Evolutionary conservation across 2,113 vertebrate species (phyloP), one percentile per base, ranked within the genome.

Genomic region (Sinocyclocheilus grahami): DNA sequence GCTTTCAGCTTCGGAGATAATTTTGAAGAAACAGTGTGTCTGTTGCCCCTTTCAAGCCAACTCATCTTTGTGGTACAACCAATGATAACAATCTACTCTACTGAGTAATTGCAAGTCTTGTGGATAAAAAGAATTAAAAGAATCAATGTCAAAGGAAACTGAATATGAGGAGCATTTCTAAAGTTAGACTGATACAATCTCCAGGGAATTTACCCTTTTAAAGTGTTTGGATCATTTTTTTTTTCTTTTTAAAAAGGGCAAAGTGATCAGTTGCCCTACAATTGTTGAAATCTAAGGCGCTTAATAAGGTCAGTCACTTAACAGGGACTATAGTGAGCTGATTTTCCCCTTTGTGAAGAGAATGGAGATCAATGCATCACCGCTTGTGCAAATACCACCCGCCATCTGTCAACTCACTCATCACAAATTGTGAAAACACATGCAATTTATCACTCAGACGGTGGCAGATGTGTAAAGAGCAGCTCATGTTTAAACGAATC

Each of bases 301-400:
- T 87, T 89, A 87, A 81, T 86, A 89, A 89, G 86, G 88, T 86
- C 88, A 89, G 71, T 81, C 60, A 82, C 82, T 86, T 89, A 86
- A 87, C 84, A 58, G 78, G 65, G 48, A 83, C 22, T 63, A 60
- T n/a, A 60, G 58, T n/a, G 80, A 46, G 51, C 69, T 75, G 16
- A 75, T 75, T 55, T 42, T 63, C 9, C 51, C 42, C 55, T 80
- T 83, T 65, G n/a, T 51, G 18, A 53, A 67, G 82, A 76, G n/a
- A 86, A 39, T 13, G 16, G n/a, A 74, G 51, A 85, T 86, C 84
- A 74, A 88, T 85, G 76, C 42, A 11, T 42, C 65, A 48, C 22
- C 16, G 42, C 82, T 79, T 65, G 71, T 13, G 13, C 42, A 85
- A 74, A 80, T 65, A 37, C 53, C 51, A 79, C 33, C 27, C 42